Percentiles rank a stretch among this genome's conserved stretches.
Evolutionary conservation across 1,140 invertebrate genomes (phyloP).

Genomic region (Drosophila lacertosa): DNA sequence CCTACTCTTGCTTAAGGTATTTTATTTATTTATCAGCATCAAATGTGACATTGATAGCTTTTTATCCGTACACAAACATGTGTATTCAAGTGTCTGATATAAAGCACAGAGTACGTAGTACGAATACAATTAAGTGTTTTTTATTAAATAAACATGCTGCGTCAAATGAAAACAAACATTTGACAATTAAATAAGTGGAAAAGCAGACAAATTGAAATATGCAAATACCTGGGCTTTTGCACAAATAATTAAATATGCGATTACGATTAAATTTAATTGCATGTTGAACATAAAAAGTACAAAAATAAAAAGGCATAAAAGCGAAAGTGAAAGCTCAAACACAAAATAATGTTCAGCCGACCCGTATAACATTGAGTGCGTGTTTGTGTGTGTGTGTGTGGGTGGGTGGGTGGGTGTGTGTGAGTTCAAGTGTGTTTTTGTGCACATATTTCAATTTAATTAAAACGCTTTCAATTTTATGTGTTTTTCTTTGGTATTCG

Average conservation of each 20-base stretch:
- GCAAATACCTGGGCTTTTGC: constrained; percentile 16
- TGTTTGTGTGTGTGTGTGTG: constrained; percentile 8
- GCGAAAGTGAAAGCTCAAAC: constrained; percentile 5
- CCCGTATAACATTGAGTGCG: constrained; percentile 5
- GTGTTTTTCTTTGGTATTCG: constrained; percentile 29
- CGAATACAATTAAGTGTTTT: not conserved
- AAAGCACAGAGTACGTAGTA: not conserved
- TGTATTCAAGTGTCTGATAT: not conserved
- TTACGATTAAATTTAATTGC: constrained; percentile 68
- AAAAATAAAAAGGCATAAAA: constrained; percentile 22
- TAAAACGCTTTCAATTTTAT: constrained; percentile 60
- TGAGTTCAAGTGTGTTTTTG: not conserved
- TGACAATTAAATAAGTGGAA: constrained; percentile 5
- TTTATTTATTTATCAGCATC: too few relatives aligned
- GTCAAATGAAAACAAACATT: constrained; percentile 7
- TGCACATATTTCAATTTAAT: constrained; percentile 68
- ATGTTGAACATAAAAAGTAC: constrained; percentile 24
- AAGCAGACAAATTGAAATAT: constrained; percentile 28
- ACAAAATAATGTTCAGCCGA: constrained; percentile 18
- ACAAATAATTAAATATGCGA: constrained; percentile 67
- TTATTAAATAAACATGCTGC: not conserved
- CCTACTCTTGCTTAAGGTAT: too few relatives aligned
- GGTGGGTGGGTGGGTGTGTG: not conserved
- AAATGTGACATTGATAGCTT: too few relatives aligned
- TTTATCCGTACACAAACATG: not conserved